Percentiles rank a stretch among this genome's conserved stretches.
Evolutionary conservation across 2,888 invertebrate species (phyloP).

Genomic region (Lithosia quadra): DNA sequence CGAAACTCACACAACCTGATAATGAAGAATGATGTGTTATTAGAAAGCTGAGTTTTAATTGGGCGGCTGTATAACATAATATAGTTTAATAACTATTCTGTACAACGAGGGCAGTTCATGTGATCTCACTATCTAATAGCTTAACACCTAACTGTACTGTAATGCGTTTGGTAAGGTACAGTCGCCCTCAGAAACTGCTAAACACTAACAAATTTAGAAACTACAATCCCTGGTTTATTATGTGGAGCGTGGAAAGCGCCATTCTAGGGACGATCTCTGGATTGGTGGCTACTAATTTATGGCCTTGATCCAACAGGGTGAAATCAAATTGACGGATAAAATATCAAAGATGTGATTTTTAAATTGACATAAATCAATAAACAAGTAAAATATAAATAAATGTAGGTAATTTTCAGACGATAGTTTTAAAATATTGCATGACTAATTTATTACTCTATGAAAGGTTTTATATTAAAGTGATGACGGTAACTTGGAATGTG

Average conservation of each 20-base stretch:
- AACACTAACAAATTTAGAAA: neutral
- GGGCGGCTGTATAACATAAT: constrained; percentile 24
- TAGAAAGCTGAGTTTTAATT: constrained; percentile 44
- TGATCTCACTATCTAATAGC: constrained; percentile 47
- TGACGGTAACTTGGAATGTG: neutral
- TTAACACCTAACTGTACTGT: constrained; percentile 42
- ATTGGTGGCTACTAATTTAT: too few relatives aligned
- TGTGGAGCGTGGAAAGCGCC: too few relatives aligned
- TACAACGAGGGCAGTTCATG: constrained; percentile 53
- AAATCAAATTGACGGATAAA: too few relatives aligned
- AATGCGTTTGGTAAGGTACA: neutral
- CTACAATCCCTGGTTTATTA: too few relatives aligned
- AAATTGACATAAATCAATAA: too few relatives aligned
- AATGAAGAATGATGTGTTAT: constrained; percentile 24
- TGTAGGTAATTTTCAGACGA: neutral
- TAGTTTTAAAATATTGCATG: neutral
- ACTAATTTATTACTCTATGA: neutral
- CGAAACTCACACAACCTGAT: constrained; percentile 9
- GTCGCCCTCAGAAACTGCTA: neutral
- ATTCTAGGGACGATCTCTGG: too few relatives aligned
- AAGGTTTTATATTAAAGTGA: neutral
- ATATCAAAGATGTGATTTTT: too few relatives aligned
- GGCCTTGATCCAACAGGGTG: too few relatives aligned
- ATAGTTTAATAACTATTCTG: constrained; percentile 12
- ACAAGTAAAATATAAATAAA: too few relatives aligned